Conservation (phyloP, 2,888 invertebrate genomes). For the Subacronicta megacephala region DNA sequence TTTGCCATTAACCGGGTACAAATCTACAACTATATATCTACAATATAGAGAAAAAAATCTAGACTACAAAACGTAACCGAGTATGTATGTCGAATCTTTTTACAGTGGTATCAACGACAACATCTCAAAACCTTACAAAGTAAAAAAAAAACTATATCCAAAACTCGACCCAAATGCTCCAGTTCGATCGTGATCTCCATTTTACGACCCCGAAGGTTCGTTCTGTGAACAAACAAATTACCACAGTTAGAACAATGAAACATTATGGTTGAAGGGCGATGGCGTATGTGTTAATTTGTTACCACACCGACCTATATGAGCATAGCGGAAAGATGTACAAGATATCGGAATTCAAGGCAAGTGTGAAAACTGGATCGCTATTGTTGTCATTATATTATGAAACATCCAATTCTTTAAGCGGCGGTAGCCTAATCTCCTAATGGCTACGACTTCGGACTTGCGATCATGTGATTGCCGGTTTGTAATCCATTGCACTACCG, state of each 20-base stretch:
- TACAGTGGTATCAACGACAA: no score
- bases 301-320: slow-evolving; percentile 58
- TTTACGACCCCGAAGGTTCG: slow-evolving; percentile 57
- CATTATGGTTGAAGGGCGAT: slow-evolving; percentile 64
- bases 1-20: no score
- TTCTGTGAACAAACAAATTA: slow-evolving; percentile 61
- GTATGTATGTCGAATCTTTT: no score
- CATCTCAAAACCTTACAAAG: neutral
- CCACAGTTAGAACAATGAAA: slow-evolving; percentile 67
- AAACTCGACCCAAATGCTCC: slow-evolving; percentile 31
- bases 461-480: no score
- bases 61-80: no score
- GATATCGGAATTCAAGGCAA: slow-evolving; percentile 42
- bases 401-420: neutral
- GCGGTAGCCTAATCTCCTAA: no score
- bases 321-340: slow-evolving; percentile 48
- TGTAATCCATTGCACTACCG: no score
- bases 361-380: slow-evolving; percentile 7
- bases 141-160: neutral
- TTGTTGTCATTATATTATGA: neutral
- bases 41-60: no score
- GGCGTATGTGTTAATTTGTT: slow-evolving; percentile 69
- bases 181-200: slow-evolving; percentile 52
- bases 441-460: no score
- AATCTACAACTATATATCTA: no score